phyloP scores from a whole-genome alignment of 2,113 vertebrate species.

The Tachuris rubrigastra region DNA sequence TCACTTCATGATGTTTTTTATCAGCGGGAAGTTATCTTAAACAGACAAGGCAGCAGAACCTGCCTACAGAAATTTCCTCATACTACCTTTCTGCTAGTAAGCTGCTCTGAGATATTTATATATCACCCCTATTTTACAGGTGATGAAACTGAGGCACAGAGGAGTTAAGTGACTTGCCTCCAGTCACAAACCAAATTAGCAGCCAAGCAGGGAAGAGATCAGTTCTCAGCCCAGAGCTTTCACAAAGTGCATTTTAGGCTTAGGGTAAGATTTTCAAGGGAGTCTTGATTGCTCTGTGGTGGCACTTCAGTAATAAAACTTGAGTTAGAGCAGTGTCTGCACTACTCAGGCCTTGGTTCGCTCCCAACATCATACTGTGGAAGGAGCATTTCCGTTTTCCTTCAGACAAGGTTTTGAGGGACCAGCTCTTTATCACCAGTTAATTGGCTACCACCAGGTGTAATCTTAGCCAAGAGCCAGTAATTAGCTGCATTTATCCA shows the following conservation, averaged over 20 bases:
- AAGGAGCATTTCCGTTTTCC: not conserved
- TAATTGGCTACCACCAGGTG: not conserved
- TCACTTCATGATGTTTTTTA: not conserved
- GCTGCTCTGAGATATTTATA: not conserved
- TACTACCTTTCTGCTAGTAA: conserved; percentile 15
- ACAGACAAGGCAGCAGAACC: conserved; percentile 6
- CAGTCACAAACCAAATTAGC: conserved; percentile 46
- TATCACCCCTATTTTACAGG: conserved; percentile 14
- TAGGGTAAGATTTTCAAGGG: conserved; percentile 20
- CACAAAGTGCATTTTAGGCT: conserved; percentile 27
- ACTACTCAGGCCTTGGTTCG: not conserved
- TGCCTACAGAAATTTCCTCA: conserved; percentile 26
- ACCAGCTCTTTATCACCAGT: not conserved
- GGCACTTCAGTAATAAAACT: not conserved
- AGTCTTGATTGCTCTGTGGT: conserved; percentile 6
- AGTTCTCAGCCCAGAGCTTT: conserved; percentile 12
- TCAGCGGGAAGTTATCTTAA: not conserved
- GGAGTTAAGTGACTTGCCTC: conserved; percentile 41
- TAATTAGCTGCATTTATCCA: not conserved
- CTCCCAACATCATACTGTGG: not conserved
- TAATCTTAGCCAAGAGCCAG: not conserved
- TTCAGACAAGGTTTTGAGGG: not conserved
- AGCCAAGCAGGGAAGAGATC: conserved; percentile 13
- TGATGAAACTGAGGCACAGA: conserved; percentile 43
- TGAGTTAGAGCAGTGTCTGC: not conserved